Evolutionary conservation across 2,888 invertebrate species (phyloP).

Genomic region (Euplagia quadripunctaria): DNA sequence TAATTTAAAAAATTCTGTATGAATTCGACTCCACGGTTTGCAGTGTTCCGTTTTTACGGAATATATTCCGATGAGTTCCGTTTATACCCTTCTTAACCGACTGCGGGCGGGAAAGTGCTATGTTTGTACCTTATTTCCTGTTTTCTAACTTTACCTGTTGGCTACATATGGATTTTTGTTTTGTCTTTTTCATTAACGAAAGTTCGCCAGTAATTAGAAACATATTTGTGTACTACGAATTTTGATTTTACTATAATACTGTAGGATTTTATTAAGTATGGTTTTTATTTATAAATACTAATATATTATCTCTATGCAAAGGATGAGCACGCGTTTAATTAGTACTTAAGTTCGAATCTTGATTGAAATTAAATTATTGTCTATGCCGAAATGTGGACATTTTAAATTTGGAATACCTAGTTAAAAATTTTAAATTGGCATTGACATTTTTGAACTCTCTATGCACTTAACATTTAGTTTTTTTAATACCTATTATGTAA

Average conservation of each 20-base stretch:
- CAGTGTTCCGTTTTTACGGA: constrained; percentile 68
- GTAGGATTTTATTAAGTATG: no score
- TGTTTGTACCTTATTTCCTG: constrained; percentile 38
- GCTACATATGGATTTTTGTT: neutral
- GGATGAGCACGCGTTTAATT: no score
- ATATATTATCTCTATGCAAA: no score
- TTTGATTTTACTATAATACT: no score
- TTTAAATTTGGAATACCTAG: no score
- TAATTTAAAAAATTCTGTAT: neutral
- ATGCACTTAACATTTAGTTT: no score
- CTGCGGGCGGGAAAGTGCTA: constrained; percentile 52
- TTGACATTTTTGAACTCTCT: no score
- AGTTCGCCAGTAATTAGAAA: neutral
- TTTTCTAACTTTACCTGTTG: constrained; percentile 13
- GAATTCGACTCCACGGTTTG: constrained; percentile 53
- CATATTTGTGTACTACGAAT: no score
- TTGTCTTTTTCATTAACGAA: neutral
- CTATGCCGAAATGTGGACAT: neutral
- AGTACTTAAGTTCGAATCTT: neutral
- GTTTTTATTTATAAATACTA: no score
- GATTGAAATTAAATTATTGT: neutral
- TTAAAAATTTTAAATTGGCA: no score
- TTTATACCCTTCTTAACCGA: constrained; percentile 73
- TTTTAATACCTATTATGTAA: no score
- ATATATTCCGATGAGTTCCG: constrained; percentile 82